These are phyloP conservation scores for Chrysotoxum bicinctum DNA, from an alignment of 2,888 invertebrate genomes.

Conservation along the genomic window DNA sequence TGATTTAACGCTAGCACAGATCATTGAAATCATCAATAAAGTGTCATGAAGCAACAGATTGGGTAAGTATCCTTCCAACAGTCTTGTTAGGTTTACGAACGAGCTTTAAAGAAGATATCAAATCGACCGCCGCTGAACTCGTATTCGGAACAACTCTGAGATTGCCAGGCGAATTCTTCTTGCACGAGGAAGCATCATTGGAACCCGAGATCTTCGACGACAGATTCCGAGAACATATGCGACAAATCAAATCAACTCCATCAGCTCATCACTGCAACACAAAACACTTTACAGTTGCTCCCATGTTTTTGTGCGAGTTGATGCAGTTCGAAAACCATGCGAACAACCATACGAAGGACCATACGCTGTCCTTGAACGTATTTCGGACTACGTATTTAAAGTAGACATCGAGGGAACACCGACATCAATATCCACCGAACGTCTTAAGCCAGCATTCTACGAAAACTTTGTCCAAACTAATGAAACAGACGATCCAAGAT, in stretches of 20 bases:
- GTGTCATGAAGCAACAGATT: background rate
- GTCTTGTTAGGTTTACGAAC: conserved; percentile 75
- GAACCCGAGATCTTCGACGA: background rate
- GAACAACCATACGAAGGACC: conserved; percentile 63
- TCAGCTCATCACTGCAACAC: conserved; percentile 30
- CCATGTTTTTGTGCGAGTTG: conserved; percentile 55
- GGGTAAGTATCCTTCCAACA: conserved; percentile 14
- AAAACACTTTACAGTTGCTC: conserved; percentile 46
- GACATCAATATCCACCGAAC: conserved; percentile 27
- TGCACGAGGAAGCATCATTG: conserved; percentile 1
- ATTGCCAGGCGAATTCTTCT: conserved; percentile 32
- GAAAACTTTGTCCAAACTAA: conserved; percentile 6
- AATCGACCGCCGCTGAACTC: conserved; percentile 72
- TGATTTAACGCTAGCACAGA: too few species aligned
- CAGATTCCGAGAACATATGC: conserved; percentile 34
- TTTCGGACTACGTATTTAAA: conserved; percentile 7
- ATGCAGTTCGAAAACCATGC: conserved; percentile 51
- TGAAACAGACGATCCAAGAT: background rate
- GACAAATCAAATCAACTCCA: conserved; percentile 13
- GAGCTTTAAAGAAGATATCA: too few species aligned
- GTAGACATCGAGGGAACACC: conserved; percentile 13
- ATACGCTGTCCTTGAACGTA: conserved; percentile 48
- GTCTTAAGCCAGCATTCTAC: conserved; percentile 29
- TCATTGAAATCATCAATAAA: too few species aligned
- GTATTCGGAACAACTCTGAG: conserved; percentile 25